phyloP scores from a whole-genome alignment of 2,888 invertebrate species.

The Polymixis flavicincta region DNA sequence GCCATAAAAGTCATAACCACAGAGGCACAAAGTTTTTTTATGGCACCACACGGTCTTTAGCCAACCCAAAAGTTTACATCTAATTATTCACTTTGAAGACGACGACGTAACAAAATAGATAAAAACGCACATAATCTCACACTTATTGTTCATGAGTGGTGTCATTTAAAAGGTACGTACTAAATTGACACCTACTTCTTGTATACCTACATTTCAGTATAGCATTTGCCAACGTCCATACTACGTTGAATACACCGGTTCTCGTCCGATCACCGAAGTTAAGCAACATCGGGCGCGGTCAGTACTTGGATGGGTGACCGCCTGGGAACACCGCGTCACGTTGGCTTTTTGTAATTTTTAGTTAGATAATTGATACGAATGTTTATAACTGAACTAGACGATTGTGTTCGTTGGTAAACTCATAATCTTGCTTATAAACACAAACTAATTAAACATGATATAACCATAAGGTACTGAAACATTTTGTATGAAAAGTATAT shows the following conservation, averaged over 20 bases:
- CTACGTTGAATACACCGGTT: slow-evolving; percentile 85
- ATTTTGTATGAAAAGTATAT: not conserved
- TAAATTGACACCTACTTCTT: not conserved
- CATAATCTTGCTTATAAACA: not conserved
- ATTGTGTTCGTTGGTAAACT: no score
- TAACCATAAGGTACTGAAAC: not conserved
- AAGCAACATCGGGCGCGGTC: slow-evolving; percentile 86
- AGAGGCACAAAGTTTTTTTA: not conserved
- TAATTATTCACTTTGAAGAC: not conserved
- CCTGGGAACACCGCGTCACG: slow-evolving; percentile 85
- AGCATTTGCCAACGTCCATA: slow-evolving; percentile 73
- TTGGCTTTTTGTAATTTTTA: slow-evolving; percentile 67
- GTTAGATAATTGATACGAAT: not conserved
- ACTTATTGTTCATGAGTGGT: no score
- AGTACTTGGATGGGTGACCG: slow-evolving; percentile 89
- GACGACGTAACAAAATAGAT: not conserved
- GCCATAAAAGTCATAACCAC: not conserved
- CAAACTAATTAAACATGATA: not conserved
- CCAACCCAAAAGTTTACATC: not conserved
- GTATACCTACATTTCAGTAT: accelerated
- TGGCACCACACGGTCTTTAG: not conserved
- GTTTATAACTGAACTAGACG: not conserved
- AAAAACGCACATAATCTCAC: not conserved
- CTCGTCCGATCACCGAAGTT: slow-evolving; percentile 88
- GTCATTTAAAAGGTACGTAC: not conserved